Conservation (phyloP, 2,113 vertebrate species). For the Isichthys henryi region DNA sequence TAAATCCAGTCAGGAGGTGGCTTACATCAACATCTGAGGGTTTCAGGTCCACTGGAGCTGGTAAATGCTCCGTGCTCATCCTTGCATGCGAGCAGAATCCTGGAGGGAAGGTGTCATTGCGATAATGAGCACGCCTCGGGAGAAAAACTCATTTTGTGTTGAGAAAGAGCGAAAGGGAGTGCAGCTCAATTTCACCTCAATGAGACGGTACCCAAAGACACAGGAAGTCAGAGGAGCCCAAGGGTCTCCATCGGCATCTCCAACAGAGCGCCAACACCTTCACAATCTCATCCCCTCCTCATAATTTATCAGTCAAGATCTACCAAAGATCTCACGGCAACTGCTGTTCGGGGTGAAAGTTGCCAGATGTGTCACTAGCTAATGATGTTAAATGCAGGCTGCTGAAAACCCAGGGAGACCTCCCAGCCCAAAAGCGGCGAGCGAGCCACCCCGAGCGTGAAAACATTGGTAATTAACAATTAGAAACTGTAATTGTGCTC, state of each 20-base stretch:
- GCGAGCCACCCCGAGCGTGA: not conserved
- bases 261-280: not conserved
- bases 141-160: not conserved
- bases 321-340: not conserved
- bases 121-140: not conserved
- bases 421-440: not conserved
- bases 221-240: not conserved
- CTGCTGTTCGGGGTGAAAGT: not conserved
- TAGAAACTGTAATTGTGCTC: not conserved
- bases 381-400: not conserved
- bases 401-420: not conserved
- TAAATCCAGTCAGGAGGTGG: not conserved
- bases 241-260: not conserved
- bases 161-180: not conserved
- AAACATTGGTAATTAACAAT: constrained; percentile 12
- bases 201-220: not conserved
- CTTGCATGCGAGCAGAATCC: not conserved
- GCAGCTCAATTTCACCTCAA: not conserved
- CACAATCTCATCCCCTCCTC: not conserved
- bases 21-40: not conserved
- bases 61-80: not conserved
- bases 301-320: not conserved
- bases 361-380: not conserved
- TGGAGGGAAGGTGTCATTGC: not conserved
- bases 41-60: not conserved